Evolutionary conservation across 2,888 invertebrate species (phyloP).

Genomic region (Bedellia somnulentella): DNA sequence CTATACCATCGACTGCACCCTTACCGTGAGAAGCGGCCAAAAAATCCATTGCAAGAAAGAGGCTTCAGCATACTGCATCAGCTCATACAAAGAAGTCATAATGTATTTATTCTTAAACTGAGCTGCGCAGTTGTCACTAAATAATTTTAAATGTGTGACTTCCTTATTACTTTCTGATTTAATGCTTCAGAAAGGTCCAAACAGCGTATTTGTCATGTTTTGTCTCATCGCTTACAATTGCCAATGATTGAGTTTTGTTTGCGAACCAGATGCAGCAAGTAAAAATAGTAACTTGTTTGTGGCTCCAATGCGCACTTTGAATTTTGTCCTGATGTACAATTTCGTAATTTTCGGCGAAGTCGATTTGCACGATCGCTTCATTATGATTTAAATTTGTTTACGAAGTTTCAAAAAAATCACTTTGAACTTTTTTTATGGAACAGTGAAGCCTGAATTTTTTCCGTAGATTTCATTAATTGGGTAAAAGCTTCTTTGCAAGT

Average conservation of each 20-base stretch:
- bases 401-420: background rate
- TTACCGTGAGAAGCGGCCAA: conserved; percentile 3
- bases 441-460: conserved; percentile 1
- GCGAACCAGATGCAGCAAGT: conserved; percentile 4
- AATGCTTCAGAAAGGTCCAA: too few relatives aligned
- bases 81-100: too few relatives aligned
- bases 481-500: background rate
- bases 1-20: conserved; percentile 3
- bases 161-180: too few relatives aligned
- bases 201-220: too few relatives aligned
- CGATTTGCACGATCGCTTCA: too few relatives aligned
- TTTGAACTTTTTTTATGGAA: background rate
- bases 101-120: too few relatives aligned
- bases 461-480: background rate
- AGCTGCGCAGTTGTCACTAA: too few relatives aligned
- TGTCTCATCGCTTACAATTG: background rate
- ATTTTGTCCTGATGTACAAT: conserved; percentile 1
- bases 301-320: too few relatives aligned
- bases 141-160: too few relatives aligned
- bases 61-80: too few relatives aligned
- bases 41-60: conserved; percentile 1
- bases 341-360: conserved; percentile 3
- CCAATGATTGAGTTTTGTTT: background rate
- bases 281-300: conserved; percentile 3
- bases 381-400: too few relatives aligned